Base-by-base conservation (phyloP, 1,140 invertebrate genomes). In the Bombus superbus region DNA sequence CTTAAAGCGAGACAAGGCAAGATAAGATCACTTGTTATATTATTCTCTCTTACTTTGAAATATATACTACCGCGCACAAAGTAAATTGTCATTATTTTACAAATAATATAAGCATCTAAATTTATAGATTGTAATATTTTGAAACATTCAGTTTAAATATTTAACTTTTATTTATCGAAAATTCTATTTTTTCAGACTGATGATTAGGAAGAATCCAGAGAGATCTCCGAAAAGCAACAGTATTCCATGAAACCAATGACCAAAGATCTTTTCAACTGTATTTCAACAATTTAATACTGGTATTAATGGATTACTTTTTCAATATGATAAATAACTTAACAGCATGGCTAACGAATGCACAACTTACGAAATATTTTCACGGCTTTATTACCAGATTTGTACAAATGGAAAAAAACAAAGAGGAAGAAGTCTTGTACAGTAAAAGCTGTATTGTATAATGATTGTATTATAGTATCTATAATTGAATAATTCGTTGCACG, bases 1-100 rank as follows among this genome's bases (percentile, higher is more conserved):
- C 73, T 88, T 74, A 79, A 81, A 77, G 38, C 22, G 35, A 86
- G 47, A 13, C 86, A 85, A 90, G 89, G 89, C 79, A 74, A 89
- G 59, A 75, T 28, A 74, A 89, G 59, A 75, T 28, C 25, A 10
- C 42, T 38, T 32, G 69, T 77, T 57, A 13, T 28, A 74, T 35
- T 44, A 74, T 82, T 64, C 13, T 62, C 15, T 32, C n/a, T 64
- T n/a, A 32, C 13, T 64, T 32, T 32, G 2, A n/a, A n/a, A 62
- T n/a, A 62, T 62, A n/a, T 62, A 62, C 10, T 11, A 59, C 9
- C 6, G 10, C 47, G 3, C 25, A 28, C 11, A 28, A 59, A 59
- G 3, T 62, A n/a, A n/a, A 62, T 62, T n/a, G 1, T 13, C 3
- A 5, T 62, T 62, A 62, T n/a, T 62, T 62, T 13, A 13, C 4